phyloP scores from a whole-genome alignment of 1,140 invertebrate species.

The Luehdorfia chinensis region DNA sequence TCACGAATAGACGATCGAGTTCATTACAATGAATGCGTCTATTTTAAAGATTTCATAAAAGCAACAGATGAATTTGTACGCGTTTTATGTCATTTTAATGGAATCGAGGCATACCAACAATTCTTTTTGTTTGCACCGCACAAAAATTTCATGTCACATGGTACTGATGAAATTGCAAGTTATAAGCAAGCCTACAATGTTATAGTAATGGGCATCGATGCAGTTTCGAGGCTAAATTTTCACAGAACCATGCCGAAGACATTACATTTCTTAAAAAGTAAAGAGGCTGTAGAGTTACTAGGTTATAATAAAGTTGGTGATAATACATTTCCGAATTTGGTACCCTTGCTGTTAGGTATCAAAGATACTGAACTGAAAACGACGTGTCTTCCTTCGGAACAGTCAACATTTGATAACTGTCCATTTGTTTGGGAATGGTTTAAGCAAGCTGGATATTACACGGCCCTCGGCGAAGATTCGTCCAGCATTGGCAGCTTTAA shows the following conservation, averaged over 20 bases:
- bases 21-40: slow-evolving; percentile 51
- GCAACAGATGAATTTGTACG: slow-evolving; percentile 79
- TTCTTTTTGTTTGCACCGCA: slow-evolving; percentile 81
- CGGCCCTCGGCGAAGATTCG: slow-evolving; percentile 88
- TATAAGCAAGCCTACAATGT: slow-evolving; percentile 76
- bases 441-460: slow-evolving; percentile 83
- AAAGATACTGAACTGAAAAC: slow-evolving; percentile 77
- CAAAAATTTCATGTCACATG: slow-evolving; percentile 25
- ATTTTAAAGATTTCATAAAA: slow-evolving; percentile 52
- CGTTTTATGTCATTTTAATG: slow-evolving; percentile 76
- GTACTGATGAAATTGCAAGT: slow-evolving; percentile 11
- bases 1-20: slow-evolving; percentile 48
- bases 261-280: slow-evolving; percentile 76
- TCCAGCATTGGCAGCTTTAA: slow-evolving; percentile 85
- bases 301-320: slow-evolving; percentile 90
- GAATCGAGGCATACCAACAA: slow-evolving; percentile 78
- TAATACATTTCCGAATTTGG: slow-evolving; percentile 89
- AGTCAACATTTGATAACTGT: slow-evolving; percentile 76
- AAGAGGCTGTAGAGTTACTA: slow-evolving; percentile 81
- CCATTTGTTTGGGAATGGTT: slow-evolving; percentile 90
- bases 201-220: slow-evolving; percentile 90
- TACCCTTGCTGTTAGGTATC: slow-evolving; percentile 83
- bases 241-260: slow-evolving; percentile 88
- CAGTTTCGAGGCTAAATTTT: slow-evolving; percentile 90
- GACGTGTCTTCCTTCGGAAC: slow-evolving; percentile 77